A percentile compares a stretch with the other conserved stretches of the same genome.
phyloP scores from a whole-genome alignment of 2,888 invertebrate genomes.

The Lasioglossum villosulum region DNA sequence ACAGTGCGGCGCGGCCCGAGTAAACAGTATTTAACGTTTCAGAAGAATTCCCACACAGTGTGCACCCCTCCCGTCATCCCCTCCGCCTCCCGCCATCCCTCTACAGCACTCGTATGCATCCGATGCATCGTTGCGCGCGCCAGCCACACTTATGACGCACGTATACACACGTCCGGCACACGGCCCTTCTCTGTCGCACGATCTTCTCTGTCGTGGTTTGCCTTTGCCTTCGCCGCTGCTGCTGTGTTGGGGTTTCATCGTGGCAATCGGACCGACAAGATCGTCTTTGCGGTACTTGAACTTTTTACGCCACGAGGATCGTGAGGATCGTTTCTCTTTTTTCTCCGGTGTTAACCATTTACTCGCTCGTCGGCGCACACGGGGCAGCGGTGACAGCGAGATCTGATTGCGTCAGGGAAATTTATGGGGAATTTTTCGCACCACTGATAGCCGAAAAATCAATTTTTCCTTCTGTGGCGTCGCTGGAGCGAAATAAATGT shows the following conservation, averaged over 20 bases:
- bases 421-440: neutral
- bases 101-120: slow-evolving; percentile 50
- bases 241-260: slow-evolving; percentile 47
- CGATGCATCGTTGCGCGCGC: slow-evolving; percentile 78
- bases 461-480: neutral
- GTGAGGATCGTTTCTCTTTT: neutral
- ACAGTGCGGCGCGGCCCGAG: slow-evolving; percentile 36
- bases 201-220: neutral
- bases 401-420: neutral
- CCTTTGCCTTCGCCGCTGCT: slow-evolving; percentile 46
- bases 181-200: slow-evolving; percentile 23
- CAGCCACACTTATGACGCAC: slow-evolving; percentile 83
- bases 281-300: slow-evolving; percentile 11
- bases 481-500: neutral
- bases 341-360: neutral
- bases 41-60: slow-evolving; percentile 72
- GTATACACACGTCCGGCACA: slow-evolving; percentile 71
- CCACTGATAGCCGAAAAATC: neutral
- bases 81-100: neutral
- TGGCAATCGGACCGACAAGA: slow-evolving; percentile 23
- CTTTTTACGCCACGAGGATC: slow-evolving; percentile 8
- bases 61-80: slow-evolving; percentile 37
- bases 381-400: neutral
- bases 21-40: slow-evolving; percentile 68
- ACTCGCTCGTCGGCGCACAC: neutral